Base-by-base conservation (phyloP, 1,140 invertebrate species). In the Pogonus chalceus region DNA sequence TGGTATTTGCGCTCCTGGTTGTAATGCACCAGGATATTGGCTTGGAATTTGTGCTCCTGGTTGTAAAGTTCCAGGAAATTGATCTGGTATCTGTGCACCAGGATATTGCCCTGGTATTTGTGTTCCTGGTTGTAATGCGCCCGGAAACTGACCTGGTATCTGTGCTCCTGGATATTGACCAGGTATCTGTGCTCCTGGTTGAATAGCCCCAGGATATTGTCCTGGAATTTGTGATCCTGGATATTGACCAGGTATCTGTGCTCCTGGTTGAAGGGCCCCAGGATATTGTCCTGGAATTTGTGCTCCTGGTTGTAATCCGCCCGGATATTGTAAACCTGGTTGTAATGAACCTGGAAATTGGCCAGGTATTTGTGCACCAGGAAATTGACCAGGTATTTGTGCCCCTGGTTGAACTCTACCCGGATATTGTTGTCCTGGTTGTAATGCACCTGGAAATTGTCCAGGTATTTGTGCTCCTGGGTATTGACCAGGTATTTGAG, bases 281-380 rank as follows among this genome's bases (percentile, higher is more conserved):
- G 56, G 53, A 46, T 57, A 52, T 20, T 46, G 35, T 20, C 22
- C 21, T 20, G 10, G 16, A 46, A 16, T 14, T 14, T 23, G 23
- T 23, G 47, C 35, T 14, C 58, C 52, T 22, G 49, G 54, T 22
- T 53, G 52, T 21, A 23, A 23, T 53, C 50, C 57, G 23, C 60
- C 58, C 14, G 53, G 54, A 18, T 39, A 12, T 31, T 31, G 39
- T 9, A 1, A 35, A 54, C 35, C 39, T 51, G 39, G 49, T 52
- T 31, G 53, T 35, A 56, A 53, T 43, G 53, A 43, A 35, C 59
- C 57, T 53, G 58, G 57, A 24, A 47, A 49, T 23, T 51, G 54
- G 49, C 57, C 62, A 23, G 51, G 24, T 23, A 24, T 18, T 55
- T 43, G 52, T 20, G 48, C 49, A 47, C 57, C 55, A 23, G 56